These are phyloP conservation scores for Psittacula cyanocephala DNA, from an alignment of 2,113 vertebrate genomes.

Conservation along the genomic window DNA sequence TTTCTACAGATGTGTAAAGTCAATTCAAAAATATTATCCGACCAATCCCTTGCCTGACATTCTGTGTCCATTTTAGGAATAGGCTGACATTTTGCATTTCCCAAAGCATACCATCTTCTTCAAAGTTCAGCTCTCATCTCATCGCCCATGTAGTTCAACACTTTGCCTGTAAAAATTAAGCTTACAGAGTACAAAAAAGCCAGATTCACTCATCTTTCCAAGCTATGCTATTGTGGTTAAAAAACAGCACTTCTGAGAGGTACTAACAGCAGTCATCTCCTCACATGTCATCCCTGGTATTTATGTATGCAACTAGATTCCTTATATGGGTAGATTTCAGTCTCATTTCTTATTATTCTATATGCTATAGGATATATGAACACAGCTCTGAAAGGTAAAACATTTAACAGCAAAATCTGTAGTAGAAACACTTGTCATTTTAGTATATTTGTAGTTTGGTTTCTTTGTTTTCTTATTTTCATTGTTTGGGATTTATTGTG, in stretches of 20 bases:
- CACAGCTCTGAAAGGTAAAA: background rate
- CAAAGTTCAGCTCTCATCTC: background rate
- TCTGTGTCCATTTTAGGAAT: background rate
- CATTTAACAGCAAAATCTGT: background rate
- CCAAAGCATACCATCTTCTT: background rate
- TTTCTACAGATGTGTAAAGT: background rate
- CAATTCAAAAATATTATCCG: background rate
- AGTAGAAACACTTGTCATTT: background rate
- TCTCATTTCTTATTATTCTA: background rate
- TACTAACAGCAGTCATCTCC: background rate
- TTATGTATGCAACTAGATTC: background rate
- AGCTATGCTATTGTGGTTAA: background rate
- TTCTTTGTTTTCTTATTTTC: background rate
- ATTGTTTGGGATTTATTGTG: background rate
- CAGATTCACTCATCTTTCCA: background rate
- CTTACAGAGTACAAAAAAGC: background rate
- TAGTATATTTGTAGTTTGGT: background rate
- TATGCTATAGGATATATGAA: background rate
- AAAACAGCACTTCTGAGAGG: background rate
- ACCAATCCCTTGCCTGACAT: background rate
- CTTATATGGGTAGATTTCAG: background rate
- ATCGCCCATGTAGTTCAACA: background rate
- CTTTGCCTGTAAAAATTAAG: background rate
- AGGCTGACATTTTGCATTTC: background rate
- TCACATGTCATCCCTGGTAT: background rate